Percentiles rank a stretch among this genome's conserved stretches.
Evolutionary conservation across 2,888 invertebrate species (phyloP).

Genomic region (Sialis fuliginosa): DNA sequence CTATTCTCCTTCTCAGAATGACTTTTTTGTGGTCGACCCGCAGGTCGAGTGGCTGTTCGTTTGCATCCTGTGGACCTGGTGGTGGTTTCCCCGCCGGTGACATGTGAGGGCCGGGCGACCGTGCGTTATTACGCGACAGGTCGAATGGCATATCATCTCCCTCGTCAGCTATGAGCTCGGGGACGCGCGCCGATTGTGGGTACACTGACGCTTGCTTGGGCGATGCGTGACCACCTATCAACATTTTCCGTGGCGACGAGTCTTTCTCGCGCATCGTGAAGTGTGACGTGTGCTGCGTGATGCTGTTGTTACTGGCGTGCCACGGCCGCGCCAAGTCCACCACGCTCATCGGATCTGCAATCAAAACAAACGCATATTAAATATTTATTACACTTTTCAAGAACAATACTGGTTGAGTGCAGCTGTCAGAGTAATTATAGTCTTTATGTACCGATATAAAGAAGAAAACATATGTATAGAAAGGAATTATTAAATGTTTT

Average conservation of each 20-base stretch:
- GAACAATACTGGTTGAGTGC: no score
- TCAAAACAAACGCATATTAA: background rate
- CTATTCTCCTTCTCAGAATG: constrained; percentile 34
- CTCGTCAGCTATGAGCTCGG: constrained; percentile 25
- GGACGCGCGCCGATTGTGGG: constrained; percentile 41
- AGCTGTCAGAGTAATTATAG: no score
- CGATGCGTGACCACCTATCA: constrained; percentile 41
- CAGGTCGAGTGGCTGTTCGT: constrained; percentile 74
- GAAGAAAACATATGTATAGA: no score
- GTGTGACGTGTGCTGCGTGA: constrained; percentile 15
- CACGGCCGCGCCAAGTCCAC: constrained; percentile 45
- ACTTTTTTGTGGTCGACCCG: constrained; percentile 69
- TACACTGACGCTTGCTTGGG: constrained; percentile 61
- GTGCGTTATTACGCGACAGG: constrained; percentile 31
- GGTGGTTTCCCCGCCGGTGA: constrained; percentile 36
- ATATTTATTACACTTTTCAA: no score
- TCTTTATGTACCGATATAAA: no score
- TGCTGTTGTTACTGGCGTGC: constrained; percentile 30
- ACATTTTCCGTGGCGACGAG: constrained; percentile 79
- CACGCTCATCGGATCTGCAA: constrained; percentile 46
- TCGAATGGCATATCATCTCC: constrained; percentile 47
- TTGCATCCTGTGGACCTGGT: constrained; percentile 28
- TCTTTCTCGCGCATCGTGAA: constrained; percentile 74
- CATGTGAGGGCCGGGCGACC: constrained; percentile 33
- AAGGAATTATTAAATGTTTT: no score